These are phyloP conservation scores for Paedocypris sp. DNA, from an alignment of 2,113 vertebrate species.

Conservation along the genomic window DNA sequence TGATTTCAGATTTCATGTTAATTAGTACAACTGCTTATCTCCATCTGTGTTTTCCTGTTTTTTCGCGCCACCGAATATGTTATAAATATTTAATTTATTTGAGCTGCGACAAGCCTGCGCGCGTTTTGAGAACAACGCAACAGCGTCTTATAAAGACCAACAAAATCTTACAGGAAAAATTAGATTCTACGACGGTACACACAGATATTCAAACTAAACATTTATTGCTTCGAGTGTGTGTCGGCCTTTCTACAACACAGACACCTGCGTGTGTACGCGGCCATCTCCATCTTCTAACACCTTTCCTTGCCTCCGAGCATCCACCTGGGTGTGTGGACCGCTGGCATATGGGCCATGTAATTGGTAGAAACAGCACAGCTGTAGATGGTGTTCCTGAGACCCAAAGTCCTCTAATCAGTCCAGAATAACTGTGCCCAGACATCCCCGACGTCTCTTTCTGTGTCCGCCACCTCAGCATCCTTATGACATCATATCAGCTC, in stretches of 20 bases:
- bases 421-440: conserved; percentile 39
- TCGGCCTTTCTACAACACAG: conserved; percentile 22
- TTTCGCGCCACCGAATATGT: background rate
- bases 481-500: background rate
- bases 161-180: too few species aligned
- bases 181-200: conserved; percentile 8
- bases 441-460: background rate
- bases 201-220: background rate
- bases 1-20: conserved; percentile 61
- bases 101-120: too few species aligned
- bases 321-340: conserved; percentile 54
- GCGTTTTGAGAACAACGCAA: too few species aligned
- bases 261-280: conserved; percentile 23
- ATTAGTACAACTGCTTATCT: conserved; percentile 52
- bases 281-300: conserved; percentile 20
- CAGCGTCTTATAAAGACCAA: too few species aligned
- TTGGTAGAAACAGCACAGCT: conserved; percentile 70
- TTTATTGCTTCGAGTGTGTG: background rate
- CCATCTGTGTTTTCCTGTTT: conserved; percentile 35
- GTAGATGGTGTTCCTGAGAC: conserved; percentile 55
- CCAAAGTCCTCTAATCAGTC: conserved; percentile 58
- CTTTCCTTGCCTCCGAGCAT: conserved; percentile 24
- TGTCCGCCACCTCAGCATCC: background rate
- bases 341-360: conserved; percentile 68
- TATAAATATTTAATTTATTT: background rate